phyloP scores from a whole-genome alignment of 2,888 invertebrate genomes.

The Drosophila anceps region DNA sequence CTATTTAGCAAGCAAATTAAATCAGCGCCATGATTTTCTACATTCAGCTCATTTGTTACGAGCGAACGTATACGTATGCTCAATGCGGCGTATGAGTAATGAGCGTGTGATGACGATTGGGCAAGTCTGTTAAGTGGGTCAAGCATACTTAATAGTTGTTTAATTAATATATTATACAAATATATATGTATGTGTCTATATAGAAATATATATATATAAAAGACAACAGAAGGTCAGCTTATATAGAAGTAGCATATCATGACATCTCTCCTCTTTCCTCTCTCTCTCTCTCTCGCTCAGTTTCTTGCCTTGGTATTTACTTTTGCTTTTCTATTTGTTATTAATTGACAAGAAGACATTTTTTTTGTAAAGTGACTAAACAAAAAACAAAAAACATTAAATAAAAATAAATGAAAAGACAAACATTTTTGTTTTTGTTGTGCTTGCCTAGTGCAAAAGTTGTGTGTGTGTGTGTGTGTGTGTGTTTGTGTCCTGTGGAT shows the following conservation, averaged over 20 bases:
- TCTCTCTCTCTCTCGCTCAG: not conserved
- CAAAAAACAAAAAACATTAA: slow-evolving; percentile 63
- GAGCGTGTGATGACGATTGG: slow-evolving; percentile 45
- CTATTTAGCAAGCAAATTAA: slow-evolving; percentile 63
- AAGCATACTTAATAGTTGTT: not conserved
- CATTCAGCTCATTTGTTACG: slow-evolving; percentile 33
- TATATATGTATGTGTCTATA: not conserved
- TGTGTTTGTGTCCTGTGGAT: slow-evolving; percentile 15
- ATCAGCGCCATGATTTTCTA: slow-evolving; percentile 60
- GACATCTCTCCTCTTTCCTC: not conserved
- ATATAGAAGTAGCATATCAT: not conserved
- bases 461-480: slow-evolving; percentile 1
- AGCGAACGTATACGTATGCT: slow-evolving; percentile 10
- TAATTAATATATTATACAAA: slow-evolving; percentile 1
- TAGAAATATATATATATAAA: not conserved
- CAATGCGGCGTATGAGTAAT: slow-evolving; percentile 54
- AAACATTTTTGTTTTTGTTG: slow-evolving; percentile 21
- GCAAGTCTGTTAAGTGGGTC: slow-evolving; percentile 32
- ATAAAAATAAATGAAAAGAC: slow-evolving; percentile 32
- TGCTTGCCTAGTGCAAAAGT: slow-evolving; percentile 7
- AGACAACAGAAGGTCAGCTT: not conserved
- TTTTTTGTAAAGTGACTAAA: slow-evolving; percentile 58
- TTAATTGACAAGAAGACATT: slow-evolving; percentile 58
- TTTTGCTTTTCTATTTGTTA: slow-evolving; percentile 22
- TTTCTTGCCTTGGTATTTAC: slow-evolving; percentile 5